Conservation (phyloP, 2,797 vertebrate genomes). For the Pogoniulus pusillus region DNA sequence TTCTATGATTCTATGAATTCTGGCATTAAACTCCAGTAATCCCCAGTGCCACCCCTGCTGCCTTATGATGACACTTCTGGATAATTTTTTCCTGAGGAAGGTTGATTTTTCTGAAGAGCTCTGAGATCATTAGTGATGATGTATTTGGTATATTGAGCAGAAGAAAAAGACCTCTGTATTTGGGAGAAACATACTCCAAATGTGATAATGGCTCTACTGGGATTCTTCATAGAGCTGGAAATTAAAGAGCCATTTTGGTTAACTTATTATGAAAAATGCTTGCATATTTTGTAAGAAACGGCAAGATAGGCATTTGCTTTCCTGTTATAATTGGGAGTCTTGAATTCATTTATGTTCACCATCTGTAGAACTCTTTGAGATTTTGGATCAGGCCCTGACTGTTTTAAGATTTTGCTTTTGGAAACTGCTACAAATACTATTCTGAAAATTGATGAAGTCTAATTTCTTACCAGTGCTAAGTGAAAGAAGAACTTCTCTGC, state of each 20-base stretch:
- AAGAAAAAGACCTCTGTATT: neutral
- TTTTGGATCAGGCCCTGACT: neutral
- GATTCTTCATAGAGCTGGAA: neutral
- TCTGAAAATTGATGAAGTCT: neutral
- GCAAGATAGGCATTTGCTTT: neutral
- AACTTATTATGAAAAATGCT: neutral
- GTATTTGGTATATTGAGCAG: neutral
- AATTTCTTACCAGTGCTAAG: neutral
- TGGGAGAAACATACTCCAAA: neutral
- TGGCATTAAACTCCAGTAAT: neutral
- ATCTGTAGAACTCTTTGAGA: neutral
- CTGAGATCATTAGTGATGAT: neutral
- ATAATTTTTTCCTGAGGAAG: neutral
- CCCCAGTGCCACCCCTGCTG: fast-evolving
- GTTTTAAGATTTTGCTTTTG: neutral
- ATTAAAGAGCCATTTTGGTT: neutral
- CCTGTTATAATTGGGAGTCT: neutral
- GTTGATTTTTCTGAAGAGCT: neutral
- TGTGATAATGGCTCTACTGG: fast-evolving
- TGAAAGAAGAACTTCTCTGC: neutral
- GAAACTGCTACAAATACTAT: neutral
- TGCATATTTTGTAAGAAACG: neutral
- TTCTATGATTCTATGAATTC: too few relatives aligned
- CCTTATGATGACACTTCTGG: neutral
- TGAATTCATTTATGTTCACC: neutral